phyloP scores from a whole-genome alignment of 1,140 invertebrate genomes.

The Cotesia glomerata region DNA sequence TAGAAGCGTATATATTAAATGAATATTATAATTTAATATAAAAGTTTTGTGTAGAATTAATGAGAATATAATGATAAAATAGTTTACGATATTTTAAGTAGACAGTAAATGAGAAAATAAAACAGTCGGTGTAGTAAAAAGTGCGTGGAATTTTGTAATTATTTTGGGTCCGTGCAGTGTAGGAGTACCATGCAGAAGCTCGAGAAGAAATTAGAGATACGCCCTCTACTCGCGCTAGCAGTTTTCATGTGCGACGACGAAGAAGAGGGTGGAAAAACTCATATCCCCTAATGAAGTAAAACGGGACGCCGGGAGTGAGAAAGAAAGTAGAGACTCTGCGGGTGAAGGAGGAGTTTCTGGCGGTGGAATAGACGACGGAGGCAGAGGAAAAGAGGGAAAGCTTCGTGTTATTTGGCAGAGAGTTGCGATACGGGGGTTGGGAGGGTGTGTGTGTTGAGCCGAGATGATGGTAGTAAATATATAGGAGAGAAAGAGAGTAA shows the following conservation, averaged over 20 bases:
- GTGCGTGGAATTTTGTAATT: neutral
- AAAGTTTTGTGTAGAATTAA: no score
- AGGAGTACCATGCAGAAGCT: no score
- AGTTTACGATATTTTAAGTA: no score
- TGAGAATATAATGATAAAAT: no score
- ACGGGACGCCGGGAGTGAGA: slow-evolving; percentile 31
- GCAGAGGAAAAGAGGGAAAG: slow-evolving; percentile 25
- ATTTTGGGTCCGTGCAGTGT: neutral
- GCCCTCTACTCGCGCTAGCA: slow-evolving; percentile 12
- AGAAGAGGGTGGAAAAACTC: slow-evolving; percentile 45
- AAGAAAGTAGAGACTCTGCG: slow-evolving; percentile 4
- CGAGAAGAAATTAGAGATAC: slow-evolving; percentile 17
- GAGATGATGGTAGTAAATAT: neutral
- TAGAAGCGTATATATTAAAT: no score
- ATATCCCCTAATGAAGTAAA: slow-evolving; percentile 51
- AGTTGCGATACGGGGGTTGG: neutral
- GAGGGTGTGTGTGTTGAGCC: no score
- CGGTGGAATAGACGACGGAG: neutral
- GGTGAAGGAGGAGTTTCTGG: slow-evolving; percentile 12
- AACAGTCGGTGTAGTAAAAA: neutral
- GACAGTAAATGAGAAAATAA: no score
- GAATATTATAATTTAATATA: no score
- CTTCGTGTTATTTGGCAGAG: neutral
- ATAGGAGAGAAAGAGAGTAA: slow-evolving; percentile 19
- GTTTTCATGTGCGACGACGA: neutral